Percentiles rank a stretch among this genome's conserved stretches.
Evolutionary conservation across 2,888 invertebrate genomes (phyloP).

Genomic region (Tetheella fluctuosa): DNA sequence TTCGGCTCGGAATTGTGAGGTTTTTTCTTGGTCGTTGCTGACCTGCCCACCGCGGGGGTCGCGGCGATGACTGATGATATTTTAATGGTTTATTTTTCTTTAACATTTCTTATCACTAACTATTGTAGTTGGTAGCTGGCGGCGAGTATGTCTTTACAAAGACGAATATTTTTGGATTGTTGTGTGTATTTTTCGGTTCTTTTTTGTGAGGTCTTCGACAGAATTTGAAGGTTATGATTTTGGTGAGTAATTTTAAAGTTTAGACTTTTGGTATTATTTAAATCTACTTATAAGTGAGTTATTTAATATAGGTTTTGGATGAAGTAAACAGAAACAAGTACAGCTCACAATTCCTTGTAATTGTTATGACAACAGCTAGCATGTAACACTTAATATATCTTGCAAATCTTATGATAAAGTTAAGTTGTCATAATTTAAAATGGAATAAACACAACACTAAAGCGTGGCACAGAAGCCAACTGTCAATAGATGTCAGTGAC

Average conservation of each 20-base stretch:
- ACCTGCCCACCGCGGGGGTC: conserved; percentile 81
- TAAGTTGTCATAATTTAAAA: neutral
- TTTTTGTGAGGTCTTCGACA: conserved; percentile 3
- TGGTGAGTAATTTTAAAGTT: neutral
- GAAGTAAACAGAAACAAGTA: too few species aligned
- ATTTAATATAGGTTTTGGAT: too few species aligned
- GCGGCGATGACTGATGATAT: conserved; percentile 76
- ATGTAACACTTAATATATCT: too few species aligned
- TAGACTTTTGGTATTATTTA: neutral
- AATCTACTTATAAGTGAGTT: neutral
- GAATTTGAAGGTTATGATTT: conserved; percentile 6
- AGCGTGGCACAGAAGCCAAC: conserved; percentile 70
- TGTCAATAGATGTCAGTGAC: conserved; percentile 82
- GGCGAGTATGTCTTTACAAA: conserved; percentile 34
- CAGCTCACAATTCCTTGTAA: too few species aligned
- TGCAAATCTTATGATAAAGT: too few species aligned
- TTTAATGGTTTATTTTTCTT: conserved; percentile 83
- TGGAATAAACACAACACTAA: conserved; percentile 19
- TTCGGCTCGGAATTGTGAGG: conserved; percentile 67
- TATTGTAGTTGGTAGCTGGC: conserved; percentile 65
- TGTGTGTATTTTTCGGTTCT: conserved; percentile 13
- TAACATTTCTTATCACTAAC: conserved; percentile 77
- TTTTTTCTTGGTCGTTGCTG: conserved; percentile 74
- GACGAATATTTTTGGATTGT: conserved; percentile 32
- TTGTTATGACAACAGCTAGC: too few species aligned